These are phyloP conservation scores for Eristalinus sepulchralis DNA, from an alignment of 2,888 invertebrate species.

Conservation along the genomic window DNA sequence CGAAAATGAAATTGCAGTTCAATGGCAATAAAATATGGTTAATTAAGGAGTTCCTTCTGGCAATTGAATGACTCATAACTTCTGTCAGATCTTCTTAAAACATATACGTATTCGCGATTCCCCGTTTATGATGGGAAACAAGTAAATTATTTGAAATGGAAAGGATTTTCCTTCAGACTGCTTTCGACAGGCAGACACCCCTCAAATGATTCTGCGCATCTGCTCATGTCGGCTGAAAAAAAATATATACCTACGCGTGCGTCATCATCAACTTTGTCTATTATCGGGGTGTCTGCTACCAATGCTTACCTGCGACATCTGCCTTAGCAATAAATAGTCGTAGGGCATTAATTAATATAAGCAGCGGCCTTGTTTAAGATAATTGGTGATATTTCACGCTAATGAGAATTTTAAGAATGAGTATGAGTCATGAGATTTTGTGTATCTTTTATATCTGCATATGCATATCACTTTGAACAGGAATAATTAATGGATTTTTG, in stretches of 20 bases:
- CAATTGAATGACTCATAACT: not conserved
- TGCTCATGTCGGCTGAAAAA: not conserved
- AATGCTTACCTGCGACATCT: not conserved
- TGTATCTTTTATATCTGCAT: too few relatives aligned
- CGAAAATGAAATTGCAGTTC: too few relatives aligned
- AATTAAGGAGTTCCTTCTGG: not conserved
- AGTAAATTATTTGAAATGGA: not conserved
- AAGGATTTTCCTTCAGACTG: not conserved
- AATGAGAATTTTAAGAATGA: not conserved
- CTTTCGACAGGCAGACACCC: not conserved
- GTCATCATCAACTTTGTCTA: not conserved
- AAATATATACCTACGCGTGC: not conserved
- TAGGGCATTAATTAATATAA: not conserved
- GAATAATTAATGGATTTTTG: too few relatives aligned
- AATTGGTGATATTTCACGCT: not conserved
- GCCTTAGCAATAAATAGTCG: not conserved
- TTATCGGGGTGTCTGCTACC: not conserved
- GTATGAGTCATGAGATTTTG: not conserved
- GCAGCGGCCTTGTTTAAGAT: not conserved
- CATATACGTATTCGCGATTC: not conserved
- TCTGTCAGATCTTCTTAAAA: not conserved
- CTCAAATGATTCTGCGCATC: not conserved
- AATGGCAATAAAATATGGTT: too few relatives aligned
- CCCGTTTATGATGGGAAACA: not conserved
- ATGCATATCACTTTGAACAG: too few relatives aligned